These are phyloP conservation scores for Hybos culiciformis DNA, from an alignment of 2,888 invertebrate species.

Conservation along the genomic window DNA sequence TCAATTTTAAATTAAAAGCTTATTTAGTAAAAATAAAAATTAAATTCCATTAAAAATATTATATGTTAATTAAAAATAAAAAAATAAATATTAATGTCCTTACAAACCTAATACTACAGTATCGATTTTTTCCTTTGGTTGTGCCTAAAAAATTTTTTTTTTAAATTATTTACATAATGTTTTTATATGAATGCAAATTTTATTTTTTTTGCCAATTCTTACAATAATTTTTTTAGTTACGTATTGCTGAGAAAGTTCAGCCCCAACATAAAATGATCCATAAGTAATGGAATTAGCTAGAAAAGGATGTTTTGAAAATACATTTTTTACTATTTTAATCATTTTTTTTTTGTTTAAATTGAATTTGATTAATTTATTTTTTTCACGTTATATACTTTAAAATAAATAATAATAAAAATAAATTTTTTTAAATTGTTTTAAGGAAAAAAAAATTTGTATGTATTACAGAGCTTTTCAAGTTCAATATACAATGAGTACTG, in stretches of 20 bases:
- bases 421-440: neutral
- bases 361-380: neutral
- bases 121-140: constrained; percentile 35
- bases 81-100: no score
- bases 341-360: neutral
- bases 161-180: neutral
- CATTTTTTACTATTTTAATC: constrained; percentile 14
- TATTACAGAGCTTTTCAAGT: no score
- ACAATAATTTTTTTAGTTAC: constrained; percentile 54
- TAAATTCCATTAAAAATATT: no score
- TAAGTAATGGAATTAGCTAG: constrained; percentile 49
- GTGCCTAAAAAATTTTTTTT: constrained; percentile 16
- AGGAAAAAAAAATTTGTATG: neutral
- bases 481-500: no score
- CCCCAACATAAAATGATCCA: constrained; percentile 62
- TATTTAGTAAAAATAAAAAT: no score
- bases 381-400: neutral
- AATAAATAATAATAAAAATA: no score
- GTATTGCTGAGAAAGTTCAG: constrained; percentile 68
- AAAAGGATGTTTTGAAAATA: constrained; percentile 40
- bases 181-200: neutral
- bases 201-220: constrained; percentile 14
- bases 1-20: no score
- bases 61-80: no score
- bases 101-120: no score